A percentile compares a stretch with the other conserved stretches of the same genome.
Conservation (phyloP, 2,888 invertebrate species). For the Platycnemis pennipes region DNA sequence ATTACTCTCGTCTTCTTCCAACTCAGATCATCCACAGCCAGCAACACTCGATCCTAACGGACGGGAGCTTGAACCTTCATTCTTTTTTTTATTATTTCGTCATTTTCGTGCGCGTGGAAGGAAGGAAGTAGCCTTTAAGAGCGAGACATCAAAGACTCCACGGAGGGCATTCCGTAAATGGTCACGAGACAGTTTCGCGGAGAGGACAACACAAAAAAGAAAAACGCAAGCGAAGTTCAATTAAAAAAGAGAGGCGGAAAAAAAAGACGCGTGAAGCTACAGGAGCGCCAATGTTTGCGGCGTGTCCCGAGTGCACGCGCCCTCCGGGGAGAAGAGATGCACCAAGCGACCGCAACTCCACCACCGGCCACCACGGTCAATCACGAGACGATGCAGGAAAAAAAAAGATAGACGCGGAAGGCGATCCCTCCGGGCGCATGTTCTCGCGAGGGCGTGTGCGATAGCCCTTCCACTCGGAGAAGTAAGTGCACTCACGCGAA, state of each 20-base stretch:
- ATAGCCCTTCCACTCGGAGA: no score
- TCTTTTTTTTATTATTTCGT: no score
- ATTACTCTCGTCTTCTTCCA: neutral
- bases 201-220: neutral
- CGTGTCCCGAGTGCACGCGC: neutral
- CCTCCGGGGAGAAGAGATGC: neutral
- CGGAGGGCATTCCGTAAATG: neutral
- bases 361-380: neutral
- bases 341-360: neutral
- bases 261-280: neutral
- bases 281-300: neutral
- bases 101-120: neutral
- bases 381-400: neutral
- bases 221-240: neutral
- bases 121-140: neutral
- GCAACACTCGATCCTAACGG: neutral
- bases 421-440: no score
- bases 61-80: neutral
- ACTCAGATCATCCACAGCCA: neutral
- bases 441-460: no score
- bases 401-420: no score
- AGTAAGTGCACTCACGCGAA: no score
- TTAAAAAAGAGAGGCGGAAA: neutral
- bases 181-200: neutral
- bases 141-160: neutral